These are phyloP conservation scores for Rhaphigaster nebulosa DNA, from an alignment of 2,888 invertebrate genomes.

Conservation along the genomic window DNA sequence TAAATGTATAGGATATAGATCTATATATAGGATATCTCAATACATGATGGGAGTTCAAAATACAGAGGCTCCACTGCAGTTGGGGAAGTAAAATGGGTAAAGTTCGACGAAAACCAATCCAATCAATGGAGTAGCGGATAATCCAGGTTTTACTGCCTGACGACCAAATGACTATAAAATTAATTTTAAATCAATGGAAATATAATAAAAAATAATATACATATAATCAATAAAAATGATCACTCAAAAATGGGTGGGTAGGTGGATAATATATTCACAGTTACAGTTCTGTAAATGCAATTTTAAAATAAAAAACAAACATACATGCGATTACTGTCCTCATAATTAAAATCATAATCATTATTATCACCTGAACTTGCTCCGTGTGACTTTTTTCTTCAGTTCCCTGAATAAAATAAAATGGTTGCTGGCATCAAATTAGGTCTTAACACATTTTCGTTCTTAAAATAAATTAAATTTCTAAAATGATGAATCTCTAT, in stretches of 20 bases:
- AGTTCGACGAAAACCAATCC: too few species aligned
- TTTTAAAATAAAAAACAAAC: background rate
- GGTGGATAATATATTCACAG: background rate
- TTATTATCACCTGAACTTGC: slow-evolving; percentile 21
- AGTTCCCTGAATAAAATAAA: background rate
- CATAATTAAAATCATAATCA: slow-evolving; percentile 1
- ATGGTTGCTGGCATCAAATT: background rate
- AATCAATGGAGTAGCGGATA: too few species aligned
- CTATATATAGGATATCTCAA: too few species aligned
- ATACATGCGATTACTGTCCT: background rate
- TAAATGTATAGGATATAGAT: too few species aligned
- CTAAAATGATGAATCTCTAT: too few species aligned
- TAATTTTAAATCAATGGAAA: background rate
- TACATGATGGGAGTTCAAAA: too few species aligned
- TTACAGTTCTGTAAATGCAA: background rate
- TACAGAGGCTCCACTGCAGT: too few species aligned
- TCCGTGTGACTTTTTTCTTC: slow-evolving; percentile 12
- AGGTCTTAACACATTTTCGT: background rate
- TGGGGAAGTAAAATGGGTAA: too few species aligned
- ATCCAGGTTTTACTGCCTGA: background rate
- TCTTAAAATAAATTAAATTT: too few species aligned
- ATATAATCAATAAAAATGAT: background rate
- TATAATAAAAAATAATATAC: background rate
- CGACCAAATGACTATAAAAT: background rate
- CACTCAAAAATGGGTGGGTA: slow-evolving; percentile 8